These are phyloP conservation scores for Stichopus horrens DNA, from an alignment of 53 echinoderm and acorn worm genomes.

Conservation along the genomic window DNA sequence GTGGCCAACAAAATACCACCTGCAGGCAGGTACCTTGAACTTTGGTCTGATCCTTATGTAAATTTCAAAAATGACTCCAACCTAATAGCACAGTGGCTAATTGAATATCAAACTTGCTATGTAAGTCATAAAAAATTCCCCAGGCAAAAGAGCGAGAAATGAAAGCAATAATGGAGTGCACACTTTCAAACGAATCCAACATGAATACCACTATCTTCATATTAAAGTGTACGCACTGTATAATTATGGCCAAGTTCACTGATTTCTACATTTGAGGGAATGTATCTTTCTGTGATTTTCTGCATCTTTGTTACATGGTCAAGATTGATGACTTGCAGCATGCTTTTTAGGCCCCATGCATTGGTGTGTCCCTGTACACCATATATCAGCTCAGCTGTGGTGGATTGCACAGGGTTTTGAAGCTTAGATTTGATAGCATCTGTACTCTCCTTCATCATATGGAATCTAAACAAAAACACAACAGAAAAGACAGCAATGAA, in stretches of 20 bases:
- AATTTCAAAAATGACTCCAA: no score
- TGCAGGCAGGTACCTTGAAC: no score
- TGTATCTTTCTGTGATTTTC: not conserved
- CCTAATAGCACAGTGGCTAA: no score
- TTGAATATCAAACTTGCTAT: no score
- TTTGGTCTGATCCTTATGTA: no score
- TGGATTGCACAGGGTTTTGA: constrained; percentile 59
- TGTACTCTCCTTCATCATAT: constrained; percentile 61
- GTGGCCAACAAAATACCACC: no score
- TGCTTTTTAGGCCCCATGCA: constrained; percentile 87
- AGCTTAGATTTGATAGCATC: constrained; percentile 60
- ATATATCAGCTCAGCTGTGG: constrained; percentile 66
- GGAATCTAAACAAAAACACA: constrained; percentile 60
- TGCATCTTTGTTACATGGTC: constrained; percentile 9
- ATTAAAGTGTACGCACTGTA: constrained; percentile 8
- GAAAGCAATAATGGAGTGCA: no score
- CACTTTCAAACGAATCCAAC: no score
- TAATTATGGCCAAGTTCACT: not conserved
- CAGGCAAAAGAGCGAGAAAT: no score
- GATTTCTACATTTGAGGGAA: not conserved
- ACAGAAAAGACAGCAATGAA: no score
- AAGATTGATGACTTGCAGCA: constrained; percentile 64
- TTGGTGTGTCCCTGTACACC: constrained; percentile 69
- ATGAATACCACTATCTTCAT: not conserved
- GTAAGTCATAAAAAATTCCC: no score